Percentiles rank a stretch among this genome's conserved stretches.
Conservation (phyloP, 2,888 invertebrate genomes). For the Xestia c-nigrum region DNA sequence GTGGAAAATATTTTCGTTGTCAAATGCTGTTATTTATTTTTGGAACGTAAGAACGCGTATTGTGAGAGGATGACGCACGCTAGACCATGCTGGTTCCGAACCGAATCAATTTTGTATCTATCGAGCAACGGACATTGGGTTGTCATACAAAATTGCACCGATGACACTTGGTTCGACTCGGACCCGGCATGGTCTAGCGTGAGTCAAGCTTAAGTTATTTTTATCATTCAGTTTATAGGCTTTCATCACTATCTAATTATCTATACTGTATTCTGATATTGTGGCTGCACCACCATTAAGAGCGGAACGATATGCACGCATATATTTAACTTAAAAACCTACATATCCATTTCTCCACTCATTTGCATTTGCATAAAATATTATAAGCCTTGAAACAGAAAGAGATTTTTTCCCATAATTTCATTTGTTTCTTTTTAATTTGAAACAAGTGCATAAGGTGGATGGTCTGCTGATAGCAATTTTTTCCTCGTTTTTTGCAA, state of each 20-base stretch:
- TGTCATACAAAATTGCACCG: too few relatives aligned
- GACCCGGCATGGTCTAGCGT: too few relatives aligned
- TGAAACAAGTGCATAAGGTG: too few relatives aligned
- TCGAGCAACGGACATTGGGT: too few relatives aligned
- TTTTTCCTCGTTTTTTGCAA: too few relatives aligned
- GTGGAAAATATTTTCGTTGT: not conserved
- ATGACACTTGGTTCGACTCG: too few relatives aligned
- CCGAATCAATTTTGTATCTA: too few relatives aligned
- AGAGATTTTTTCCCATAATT: not conserved
- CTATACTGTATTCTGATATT: not conserved
- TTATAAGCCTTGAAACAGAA: not conserved
- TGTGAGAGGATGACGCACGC: too few relatives aligned
- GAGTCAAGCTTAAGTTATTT: too few relatives aligned
- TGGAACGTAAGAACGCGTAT: not conserved
- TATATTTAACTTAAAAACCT: slow-evolving; percentile 8
- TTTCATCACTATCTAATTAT: not conserved
- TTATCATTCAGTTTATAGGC: not conserved
- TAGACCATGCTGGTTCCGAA: too few relatives aligned
- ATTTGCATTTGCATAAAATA: not conserved
- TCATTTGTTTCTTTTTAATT: not conserved
- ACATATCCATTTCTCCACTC: not conserved
- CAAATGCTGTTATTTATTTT: not conserved
- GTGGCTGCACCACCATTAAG: not conserved
- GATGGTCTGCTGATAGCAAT: too few relatives aligned
- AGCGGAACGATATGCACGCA: not conserved